Evolutionary conservation across 2,888 invertebrate species (phyloP), one percentile per base, ranked within the genome.

Genomic region (Siphlonurus alternatus): DNA sequence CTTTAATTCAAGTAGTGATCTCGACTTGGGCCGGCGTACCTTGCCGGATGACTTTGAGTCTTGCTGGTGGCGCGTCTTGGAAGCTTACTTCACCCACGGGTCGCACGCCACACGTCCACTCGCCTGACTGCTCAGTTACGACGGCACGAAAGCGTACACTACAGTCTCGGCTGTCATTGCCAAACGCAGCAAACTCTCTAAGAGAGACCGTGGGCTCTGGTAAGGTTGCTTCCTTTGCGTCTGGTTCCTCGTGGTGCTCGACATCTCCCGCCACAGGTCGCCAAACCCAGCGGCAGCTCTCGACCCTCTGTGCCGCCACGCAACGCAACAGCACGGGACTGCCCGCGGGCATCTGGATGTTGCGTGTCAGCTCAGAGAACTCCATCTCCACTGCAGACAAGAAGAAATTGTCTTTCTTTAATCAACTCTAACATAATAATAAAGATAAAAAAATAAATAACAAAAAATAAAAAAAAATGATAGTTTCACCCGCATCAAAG

Each of bases 21-120:
- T n/a, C n/a, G n/a, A n/a, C n/a, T n/a, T n/a, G n/a, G n/a, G 38
- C 38, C 38, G 15, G 5, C 15, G 70, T 74, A 75, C 75, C 75
- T 75, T 74, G 73, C 69, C 75, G 74, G 53, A 75, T 72, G 63
- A 75, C 73, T 65, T 72, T 75, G 66, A 75, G 71, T 66, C 73
- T 74, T 15, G 75, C 73, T 20, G 75, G 73, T 19, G 74, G 72
- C 19, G 75, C 75, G 54, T 74, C 72, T 23, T 73, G 74, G 68
- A 74, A 75, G 63, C 73, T 72, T 53, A 72, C 70, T 62, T 70
- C 71, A 7, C 72, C 72, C 54, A 71, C 71, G 60, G 71, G 67
- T 66, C 73, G 72, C 2, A 73, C 75, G 1, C 74, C 74, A 65
- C 75, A 76, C 23, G 74, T 74, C 75, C 75, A 76, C 1, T 75